A percentile compares a stretch with the other conserved stretches of the same genome.
These are phyloP conservation scores for Mugil cephalus DNA, from an alignment of 2,113 vertebrate genomes.

Conservation along the genomic window DNA sequence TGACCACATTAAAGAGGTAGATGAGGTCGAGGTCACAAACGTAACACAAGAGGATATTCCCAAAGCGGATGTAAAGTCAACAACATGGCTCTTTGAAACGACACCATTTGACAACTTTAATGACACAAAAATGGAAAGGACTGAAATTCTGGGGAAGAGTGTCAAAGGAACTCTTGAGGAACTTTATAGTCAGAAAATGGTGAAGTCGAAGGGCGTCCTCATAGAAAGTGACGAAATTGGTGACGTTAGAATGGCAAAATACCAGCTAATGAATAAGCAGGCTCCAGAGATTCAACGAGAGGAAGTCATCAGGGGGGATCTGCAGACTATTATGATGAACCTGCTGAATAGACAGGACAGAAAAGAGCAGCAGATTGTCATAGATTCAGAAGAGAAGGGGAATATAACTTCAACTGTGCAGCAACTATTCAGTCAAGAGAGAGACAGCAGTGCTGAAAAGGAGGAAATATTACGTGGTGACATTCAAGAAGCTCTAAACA, in stretches of 20 bases:
- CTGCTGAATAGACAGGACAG: slow-evolving; percentile 85
- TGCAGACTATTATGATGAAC: slow-evolving; percentile 91
- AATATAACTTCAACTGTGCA: slow-evolving; percentile 88
- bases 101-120: slow-evolving; percentile 91
- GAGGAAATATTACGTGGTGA: slow-evolving; percentile 90
- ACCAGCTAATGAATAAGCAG: slow-evolving; percentile 90
- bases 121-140: slow-evolving; percentile 84
- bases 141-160: slow-evolving; percentile 91
- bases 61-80: slow-evolving; percentile 90
- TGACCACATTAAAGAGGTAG: slow-evolving; percentile 87
- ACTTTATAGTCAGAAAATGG: slow-evolving; percentile 89
- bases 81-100: slow-evolving; percentile 94
- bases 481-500: slow-evolving; percentile 89
- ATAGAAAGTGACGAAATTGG: slow-evolving; percentile 93
- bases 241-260: slow-evolving; percentile 93
- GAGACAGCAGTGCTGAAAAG: slow-evolving; percentile 80
- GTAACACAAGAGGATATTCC: slow-evolving; percentile 85
- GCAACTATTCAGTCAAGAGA: slow-evolving; percentile 88
- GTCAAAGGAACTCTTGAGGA: slow-evolving; percentile 91
- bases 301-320: slow-evolving; percentile 88
- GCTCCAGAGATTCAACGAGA: slow-evolving; percentile 91
- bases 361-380: slow-evolving; percentile 80
- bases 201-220: slow-evolving; percentile 90
- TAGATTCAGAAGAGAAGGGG: slow-evolving; percentile 90
- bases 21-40: slow-evolving; percentile 71